A percentile compares a stretch with the other conserved stretches of the same genome.
phyloP scores from a whole-genome alignment of 2,797 vertebrate species.

The Enoplosus armatus region DNA sequence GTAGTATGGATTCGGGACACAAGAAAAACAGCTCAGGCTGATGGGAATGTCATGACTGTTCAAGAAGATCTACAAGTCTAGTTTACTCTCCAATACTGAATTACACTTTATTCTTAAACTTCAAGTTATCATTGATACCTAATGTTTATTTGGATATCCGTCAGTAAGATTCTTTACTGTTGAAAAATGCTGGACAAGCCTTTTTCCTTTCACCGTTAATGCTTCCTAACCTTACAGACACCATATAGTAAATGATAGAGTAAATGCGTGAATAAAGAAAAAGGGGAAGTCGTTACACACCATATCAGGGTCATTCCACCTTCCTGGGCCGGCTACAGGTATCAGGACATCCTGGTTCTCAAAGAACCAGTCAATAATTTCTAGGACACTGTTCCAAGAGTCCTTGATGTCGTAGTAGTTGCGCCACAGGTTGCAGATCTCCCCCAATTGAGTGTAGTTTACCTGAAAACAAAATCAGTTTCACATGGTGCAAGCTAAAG shows the following conservation, averaged over 20 bases:
- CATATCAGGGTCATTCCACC: constrained; percentile 96
- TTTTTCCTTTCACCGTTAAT: neutral
- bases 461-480: constrained; percentile 85
- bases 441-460: constrained; percentile 88
- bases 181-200: no score
- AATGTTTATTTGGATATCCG: no score
- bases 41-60: no score
- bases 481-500: neutral
- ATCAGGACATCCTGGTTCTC: constrained; percentile 88
- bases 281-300: no score
- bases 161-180: no score
- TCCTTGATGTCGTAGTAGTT: constrained; percentile 93
- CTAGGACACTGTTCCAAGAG: constrained; percentile 90
- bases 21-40: no score
- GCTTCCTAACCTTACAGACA: neutral
- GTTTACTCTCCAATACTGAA: no score
- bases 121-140: no score
- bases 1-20: no score
- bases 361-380: constrained; percentile 90
- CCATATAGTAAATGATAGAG: neutral
- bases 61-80: no score
- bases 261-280: neutral
- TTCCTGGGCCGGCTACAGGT: constrained; percentile 87
- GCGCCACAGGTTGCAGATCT: constrained; percentile 93
- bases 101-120: no score